phyloP scores from a whole-genome alignment of 2,113 vertebrate genomes.

The Ranitomeya imitator region DNA sequence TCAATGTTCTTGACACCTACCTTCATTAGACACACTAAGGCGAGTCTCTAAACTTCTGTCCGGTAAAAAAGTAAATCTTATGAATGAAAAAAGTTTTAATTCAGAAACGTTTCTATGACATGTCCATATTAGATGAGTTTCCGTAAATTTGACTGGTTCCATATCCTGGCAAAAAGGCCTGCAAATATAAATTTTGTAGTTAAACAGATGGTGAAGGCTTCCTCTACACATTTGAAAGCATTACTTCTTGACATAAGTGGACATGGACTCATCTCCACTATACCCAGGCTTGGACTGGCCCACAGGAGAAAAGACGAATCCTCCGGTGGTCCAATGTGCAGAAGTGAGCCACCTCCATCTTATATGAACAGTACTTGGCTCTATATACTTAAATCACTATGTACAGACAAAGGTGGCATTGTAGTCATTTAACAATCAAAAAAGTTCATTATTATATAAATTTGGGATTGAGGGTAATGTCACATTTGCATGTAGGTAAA shows the following conservation, averaged over 20 bases:
- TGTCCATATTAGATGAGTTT: neutral
- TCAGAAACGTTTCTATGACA: neutral
- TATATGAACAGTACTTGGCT: no score
- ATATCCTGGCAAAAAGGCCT: neutral
- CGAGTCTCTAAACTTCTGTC: neutral
- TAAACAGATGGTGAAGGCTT: neutral
- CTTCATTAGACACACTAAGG: conserved; percentile 12
- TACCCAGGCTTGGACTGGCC: no score
- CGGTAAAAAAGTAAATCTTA: neutral
- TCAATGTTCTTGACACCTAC: neutral
- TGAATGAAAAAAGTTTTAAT: rapidly evolving
- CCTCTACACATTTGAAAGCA: neutral
- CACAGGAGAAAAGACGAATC: no score
- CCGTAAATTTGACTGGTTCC: neutral
- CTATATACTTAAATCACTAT: no score
- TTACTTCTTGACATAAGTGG: neutral
- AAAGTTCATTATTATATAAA: no score
- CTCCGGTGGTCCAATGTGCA: no score
- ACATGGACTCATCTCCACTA: neutral
- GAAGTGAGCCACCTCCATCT: no score
- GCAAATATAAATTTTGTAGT: neutral
- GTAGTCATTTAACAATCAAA: no score
- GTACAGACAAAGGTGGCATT: no score
- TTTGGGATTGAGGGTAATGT: no score
- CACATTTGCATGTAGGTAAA: neutral